Conservation (phyloP, 2,888 invertebrate genomes). For the Andrena trimmerana region DNA sequence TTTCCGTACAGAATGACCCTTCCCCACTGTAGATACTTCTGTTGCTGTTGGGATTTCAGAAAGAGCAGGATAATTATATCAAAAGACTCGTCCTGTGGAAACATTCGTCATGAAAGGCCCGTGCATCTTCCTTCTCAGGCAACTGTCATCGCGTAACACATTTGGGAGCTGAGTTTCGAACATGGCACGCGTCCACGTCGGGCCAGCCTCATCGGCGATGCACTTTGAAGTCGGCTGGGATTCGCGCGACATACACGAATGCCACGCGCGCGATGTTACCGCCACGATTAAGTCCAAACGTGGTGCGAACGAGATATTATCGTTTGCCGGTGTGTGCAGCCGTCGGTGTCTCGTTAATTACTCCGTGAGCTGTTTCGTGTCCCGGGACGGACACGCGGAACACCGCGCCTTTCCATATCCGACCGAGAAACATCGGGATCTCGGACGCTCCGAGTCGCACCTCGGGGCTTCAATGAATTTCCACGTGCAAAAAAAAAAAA, state of each 20-base stretch:
- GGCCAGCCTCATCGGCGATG: conserved; percentile 25
- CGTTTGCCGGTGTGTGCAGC: conserved; percentile 53
- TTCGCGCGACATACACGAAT: conserved; percentile 53
- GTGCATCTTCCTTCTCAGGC: not conserved
- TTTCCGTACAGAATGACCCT: no score
- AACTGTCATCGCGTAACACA: conserved; percentile 3
- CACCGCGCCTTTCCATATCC: conserved; percentile 33
- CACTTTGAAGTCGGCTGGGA: conserved; percentile 33
- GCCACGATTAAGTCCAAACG: conserved; percentile 62
- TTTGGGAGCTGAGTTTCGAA: conserved; percentile 21
- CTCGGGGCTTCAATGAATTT: not conserved
- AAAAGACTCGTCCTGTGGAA: no score
- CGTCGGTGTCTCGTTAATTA: conserved; percentile 57
- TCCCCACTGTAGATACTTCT: no score
- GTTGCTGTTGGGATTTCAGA: no score
- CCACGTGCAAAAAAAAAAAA: not conserved
- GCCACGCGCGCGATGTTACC: conserved; percentile 63
- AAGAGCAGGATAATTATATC: no score
- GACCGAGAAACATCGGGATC: conserved; percentile 7
- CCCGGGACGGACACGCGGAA: conserved; percentile 41
- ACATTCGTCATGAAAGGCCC: not conserved
- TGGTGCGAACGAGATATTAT: conserved; percentile 64
- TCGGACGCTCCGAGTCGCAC: not conserved
- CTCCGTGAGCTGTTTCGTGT: conserved; percentile 44
- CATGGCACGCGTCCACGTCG: not conserved